Base-by-base conservation (phyloP, 2,797 vertebrate genomes). In the Coluber constrictor region DNA sequence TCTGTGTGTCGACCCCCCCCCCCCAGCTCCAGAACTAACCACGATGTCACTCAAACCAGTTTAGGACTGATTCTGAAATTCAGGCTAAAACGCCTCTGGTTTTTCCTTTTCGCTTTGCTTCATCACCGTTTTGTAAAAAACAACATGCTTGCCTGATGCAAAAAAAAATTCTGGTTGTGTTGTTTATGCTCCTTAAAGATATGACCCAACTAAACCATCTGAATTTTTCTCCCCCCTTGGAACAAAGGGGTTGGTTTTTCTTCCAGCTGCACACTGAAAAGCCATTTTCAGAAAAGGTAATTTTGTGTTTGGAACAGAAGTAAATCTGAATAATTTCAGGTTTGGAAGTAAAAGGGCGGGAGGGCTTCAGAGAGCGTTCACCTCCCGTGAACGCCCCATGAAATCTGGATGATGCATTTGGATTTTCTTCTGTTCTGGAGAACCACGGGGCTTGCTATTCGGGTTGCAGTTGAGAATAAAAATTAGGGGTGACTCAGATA, bases 381-480 rank as follows among this genome's bases (percentile, higher is more conserved):
- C 11, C 74, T 43, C 47, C 47, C 47, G 47, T 1, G 70, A 86
- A 6, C 11, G 29, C 37, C 3, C 27, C 3, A 4, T 66, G 88
- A 54, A 56, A 74, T 23, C 88, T 29, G 54, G 37, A 90, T 95
- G 95, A 94, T 91, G 86, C 94, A 94, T 93, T 96, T 90, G 87
- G 83, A 32, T 90, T 94, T 94, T 66, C 74, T 86, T 91, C 86
- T 86, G 89, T 95, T 96, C 95, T 29, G 1, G 88, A 87, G 37
- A 94, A 90, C 95, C 90, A 88, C 74, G 66, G 43, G 37, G 15
- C 89, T 59, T 89, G 94, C 93, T 96, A 96, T 94, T 25, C 90
- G 90, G 93, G 91, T 74, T 87, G 92, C 90, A 94, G 93, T 94
- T 54, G 25, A 55, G 32, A 54, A 70, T 27, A 57, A 51, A 94